Evolutionary conservation across 2,797 vertebrate genomes (phyloP).

Genomic region (Micropoecilia bifurca): DNA sequence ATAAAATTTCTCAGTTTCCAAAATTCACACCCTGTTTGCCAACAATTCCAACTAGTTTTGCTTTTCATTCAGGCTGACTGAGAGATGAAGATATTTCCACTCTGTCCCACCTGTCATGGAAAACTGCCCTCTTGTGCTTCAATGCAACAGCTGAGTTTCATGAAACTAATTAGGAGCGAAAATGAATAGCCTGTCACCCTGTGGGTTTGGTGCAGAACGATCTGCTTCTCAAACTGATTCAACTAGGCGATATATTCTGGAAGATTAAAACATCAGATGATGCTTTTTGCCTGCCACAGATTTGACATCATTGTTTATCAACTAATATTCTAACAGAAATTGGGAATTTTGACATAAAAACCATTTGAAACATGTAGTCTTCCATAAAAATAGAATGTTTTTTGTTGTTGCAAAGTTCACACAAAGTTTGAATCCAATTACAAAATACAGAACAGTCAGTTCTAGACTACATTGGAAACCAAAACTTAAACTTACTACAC

Average conservation of each 20-base stretch:
- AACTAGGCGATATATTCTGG: neutral
- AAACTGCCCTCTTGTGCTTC: neutral
- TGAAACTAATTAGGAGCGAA: neutral
- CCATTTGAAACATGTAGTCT: neutral
- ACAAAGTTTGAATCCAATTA: neutral
- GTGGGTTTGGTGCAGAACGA: neutral
- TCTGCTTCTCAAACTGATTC: neutral
- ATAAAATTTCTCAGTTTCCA: neutral
- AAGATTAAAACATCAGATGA: neutral
- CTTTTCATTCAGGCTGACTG: neutral
- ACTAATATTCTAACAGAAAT: neutral
- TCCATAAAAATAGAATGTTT: neutral
- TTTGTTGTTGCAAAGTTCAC: neutral
- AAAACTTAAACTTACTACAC: neutral
- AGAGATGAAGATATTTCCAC: neutral
- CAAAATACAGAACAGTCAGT: neutral
- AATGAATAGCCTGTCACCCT: neutral
- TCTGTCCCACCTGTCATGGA: neutral
- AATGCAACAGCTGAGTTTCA: slow-evolving; percentile 2
- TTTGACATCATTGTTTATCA: neutral
- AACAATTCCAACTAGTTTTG: neutral
- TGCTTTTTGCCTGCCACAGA: neutral
- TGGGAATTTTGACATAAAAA: neutral
- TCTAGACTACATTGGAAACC: neutral
- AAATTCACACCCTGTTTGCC: neutral